Evolutionary conservation across 2,113 vertebrate species (phyloP).

Genomic region (Thunnus thynnus): DNA sequence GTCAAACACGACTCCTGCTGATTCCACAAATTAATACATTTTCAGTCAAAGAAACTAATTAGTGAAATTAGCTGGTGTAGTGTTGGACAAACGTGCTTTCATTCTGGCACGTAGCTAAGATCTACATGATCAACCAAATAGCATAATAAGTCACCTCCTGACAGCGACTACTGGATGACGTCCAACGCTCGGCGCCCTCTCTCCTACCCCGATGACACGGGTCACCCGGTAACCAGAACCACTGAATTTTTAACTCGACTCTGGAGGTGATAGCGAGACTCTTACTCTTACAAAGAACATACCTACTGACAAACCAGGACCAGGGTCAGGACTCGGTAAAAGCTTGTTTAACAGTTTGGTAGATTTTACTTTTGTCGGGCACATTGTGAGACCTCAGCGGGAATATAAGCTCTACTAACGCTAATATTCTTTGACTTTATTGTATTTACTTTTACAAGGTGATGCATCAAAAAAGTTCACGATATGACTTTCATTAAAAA

Average conservation of each 20-base stretch:
- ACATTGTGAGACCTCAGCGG: not conserved
- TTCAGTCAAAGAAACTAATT: not conserved
- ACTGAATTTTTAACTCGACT: slow-evolving; percentile 54
- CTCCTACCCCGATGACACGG: slow-evolving; percentile 30
- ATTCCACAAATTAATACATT: not conserved
- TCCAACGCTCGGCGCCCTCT: slow-evolving; percentile 30
- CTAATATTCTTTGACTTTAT: too few relatives aligned
- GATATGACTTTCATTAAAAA: too few relatives aligned
- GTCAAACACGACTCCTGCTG: not conserved
- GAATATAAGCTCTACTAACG: too few relatives aligned
- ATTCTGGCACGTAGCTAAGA: too few relatives aligned
- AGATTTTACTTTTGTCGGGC: not conserved
- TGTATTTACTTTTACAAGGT: too few relatives aligned
- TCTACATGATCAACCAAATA: not conserved
- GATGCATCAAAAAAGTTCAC: too few relatives aligned
- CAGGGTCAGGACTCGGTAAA: not conserved
- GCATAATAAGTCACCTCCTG: not conserved
- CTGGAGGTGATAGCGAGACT: slow-evolving; percentile 44
- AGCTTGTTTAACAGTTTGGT: not conserved
- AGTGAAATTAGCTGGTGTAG: not conserved
- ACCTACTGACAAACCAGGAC: not conserved
- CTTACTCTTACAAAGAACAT: slow-evolving; percentile 46
- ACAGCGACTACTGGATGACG: not conserved
- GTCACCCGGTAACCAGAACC: slow-evolving; percentile 58
- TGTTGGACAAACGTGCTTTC: not conserved